These are phyloP conservation scores for Misgurnus anguillicaudatus DNA, from an alignment of 2,113 vertebrate species.

Conservation along the genomic window DNA sequence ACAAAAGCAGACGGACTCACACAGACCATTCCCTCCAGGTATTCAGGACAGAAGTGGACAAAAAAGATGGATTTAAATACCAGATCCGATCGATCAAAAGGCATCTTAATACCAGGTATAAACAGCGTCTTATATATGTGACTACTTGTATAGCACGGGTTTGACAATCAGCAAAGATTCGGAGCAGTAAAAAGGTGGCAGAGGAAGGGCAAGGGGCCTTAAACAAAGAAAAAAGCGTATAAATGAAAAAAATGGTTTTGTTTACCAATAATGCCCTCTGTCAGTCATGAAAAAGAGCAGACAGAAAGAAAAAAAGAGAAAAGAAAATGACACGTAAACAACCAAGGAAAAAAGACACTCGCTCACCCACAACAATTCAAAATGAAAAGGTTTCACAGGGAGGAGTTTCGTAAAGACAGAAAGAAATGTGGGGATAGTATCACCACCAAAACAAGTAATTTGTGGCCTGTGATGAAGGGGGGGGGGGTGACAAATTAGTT, in stretches of 20 bases:
- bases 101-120: too few species aligned
- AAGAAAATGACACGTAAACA: conserved; percentile 57
- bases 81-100: too few species aligned
- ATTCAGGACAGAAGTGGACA: too few species aligned
- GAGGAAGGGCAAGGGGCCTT: conserved; percentile 40
- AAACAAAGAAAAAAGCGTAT: conserved; percentile 47
- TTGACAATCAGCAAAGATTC: conserved; percentile 46
- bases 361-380: conserved; percentile 67
- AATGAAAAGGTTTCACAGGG: conserved; percentile 32
- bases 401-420: conserved; percentile 20
- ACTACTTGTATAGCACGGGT: conserved; percentile 41
- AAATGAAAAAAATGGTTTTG: conserved; percentile 73
- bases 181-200: conserved; percentile 48
- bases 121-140: not conserved
- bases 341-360: conserved; percentile 62
- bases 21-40: too few species aligned
- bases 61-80: too few species aligned
- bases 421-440: conserved; percentile 43
- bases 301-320: conserved; percentile 68
- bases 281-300: conserved; percentile 80
- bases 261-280: conserved; percentile 87
- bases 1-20: too few species aligned
- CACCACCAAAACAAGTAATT: conserved; percentile 47
- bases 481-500: not conserved
- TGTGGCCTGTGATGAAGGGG: conserved; percentile 40